These are phyloP conservation scores for Bactericera cockerelli DNA, from an alignment of 1,140 invertebrate species.

Conservation along the genomic window DNA sequence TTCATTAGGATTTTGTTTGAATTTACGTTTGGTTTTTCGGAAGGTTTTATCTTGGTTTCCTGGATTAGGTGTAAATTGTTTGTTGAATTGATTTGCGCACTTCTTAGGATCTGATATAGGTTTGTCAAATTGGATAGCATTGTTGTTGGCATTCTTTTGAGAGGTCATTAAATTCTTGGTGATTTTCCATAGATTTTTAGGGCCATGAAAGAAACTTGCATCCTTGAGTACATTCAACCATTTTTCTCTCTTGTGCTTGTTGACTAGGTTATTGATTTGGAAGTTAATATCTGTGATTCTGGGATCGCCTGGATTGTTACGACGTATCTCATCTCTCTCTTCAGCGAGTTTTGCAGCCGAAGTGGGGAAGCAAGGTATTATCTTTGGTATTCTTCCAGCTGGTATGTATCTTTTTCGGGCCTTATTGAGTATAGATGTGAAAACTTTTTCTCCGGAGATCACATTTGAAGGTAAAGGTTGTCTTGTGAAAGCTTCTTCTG, in stretches of 20 bases:
- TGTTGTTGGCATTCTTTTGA: not conserved
- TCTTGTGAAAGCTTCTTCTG: not conserved
- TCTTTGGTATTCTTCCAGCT: conserved; percentile 9
- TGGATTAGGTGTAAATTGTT: conserved; percentile 4
- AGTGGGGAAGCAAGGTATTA: not conserved
- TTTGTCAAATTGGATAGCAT: not conserved
- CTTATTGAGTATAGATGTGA: not conserved
- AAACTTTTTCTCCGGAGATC: not conserved
- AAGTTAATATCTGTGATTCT: not conserved
- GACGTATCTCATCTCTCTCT: not conserved
- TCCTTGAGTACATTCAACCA: conserved; percentile 1
- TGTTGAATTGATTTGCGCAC: conserved; percentile 10
- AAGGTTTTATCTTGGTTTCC: not conserved
- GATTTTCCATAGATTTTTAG: conserved; percentile 9
- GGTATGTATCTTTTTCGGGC: not conserved
- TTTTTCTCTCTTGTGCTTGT: conserved; percentile 3
- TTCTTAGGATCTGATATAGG: not conserved
- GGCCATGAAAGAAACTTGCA: not conserved
- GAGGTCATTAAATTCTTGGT: not conserved
- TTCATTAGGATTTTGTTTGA: not conserved
- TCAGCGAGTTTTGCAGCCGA: not conserved
- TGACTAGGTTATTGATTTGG: not conserved
- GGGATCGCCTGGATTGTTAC: not conserved
- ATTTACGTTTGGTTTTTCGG: not conserved
- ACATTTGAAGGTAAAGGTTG: not conserved